Evolutionary conservation across 2,797 vertebrate genomes (phyloP).

Genomic region (Fistularia commersonii): DNA sequence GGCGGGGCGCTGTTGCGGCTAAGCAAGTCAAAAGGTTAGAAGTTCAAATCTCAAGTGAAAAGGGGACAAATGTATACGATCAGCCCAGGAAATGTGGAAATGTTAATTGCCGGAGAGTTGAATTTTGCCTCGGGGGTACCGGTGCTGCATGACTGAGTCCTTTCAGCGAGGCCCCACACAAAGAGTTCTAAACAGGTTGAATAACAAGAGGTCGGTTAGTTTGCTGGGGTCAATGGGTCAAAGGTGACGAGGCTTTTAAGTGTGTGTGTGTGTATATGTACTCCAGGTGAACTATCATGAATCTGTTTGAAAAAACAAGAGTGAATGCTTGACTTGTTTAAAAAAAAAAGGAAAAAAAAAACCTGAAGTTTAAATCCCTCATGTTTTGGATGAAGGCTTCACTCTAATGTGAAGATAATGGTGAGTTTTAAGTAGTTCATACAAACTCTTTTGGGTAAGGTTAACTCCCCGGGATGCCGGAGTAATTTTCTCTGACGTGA

Average conservation of each 20-base stretch:
- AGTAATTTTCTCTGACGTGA: too few relatives aligned
- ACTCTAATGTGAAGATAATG: too few relatives aligned
- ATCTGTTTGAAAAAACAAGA: too few relatives aligned
- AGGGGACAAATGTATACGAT: slow-evolving; percentile 33
- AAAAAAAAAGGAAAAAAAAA: too few relatives aligned
- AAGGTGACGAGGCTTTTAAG: slow-evolving; percentile 45
- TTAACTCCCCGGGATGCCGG: too few relatives aligned
- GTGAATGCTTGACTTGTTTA: too few relatives aligned
- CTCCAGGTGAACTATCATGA: background rate
- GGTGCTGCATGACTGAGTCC: slow-evolving; percentile 56
- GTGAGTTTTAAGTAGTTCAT: too few relatives aligned
- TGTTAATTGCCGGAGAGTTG: slow-evolving; percentile 48
- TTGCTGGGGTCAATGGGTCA: slow-evolving; percentile 42
- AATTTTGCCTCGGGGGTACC: slow-evolving; percentile 41
- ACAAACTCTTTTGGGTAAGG: too few relatives aligned
- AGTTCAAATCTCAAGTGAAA: slow-evolving; percentile 47
- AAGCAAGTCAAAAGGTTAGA: slow-evolving; percentile 33
- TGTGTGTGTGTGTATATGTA: slow-evolving; percentile 1
- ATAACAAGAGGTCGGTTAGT: slow-evolving; percentile 62
- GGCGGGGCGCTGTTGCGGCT: slow-evolving; percentile 10
- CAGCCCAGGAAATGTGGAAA: slow-evolving; percentile 26
- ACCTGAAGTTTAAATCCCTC: too few relatives aligned
- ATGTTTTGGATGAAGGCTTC: too few relatives aligned
- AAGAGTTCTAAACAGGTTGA: slow-evolving; percentile 46
- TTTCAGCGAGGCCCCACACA: slow-evolving; percentile 29